phyloP scores from a whole-genome alignment of 2,888 invertebrate species.

The Troides aeacus region DNA sequence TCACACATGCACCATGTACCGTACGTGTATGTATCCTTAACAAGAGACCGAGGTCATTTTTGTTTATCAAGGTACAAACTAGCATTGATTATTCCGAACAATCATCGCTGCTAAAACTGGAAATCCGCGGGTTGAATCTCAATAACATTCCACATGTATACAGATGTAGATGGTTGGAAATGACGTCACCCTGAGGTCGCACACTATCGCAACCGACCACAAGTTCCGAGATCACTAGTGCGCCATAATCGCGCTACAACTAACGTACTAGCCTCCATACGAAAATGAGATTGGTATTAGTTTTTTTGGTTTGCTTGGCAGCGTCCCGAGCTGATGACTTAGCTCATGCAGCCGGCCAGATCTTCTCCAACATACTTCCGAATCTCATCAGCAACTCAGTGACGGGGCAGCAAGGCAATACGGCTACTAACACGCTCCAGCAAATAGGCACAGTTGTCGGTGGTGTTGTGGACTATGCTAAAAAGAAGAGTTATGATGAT shows the following conservation, averaged over 20 bases:
- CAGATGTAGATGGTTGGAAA: slow-evolving; percentile 44
- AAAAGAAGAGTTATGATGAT: slow-evolving; percentile 74
- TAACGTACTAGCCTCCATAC: slow-evolving; percentile 51
- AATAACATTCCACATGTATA: slow-evolving; percentile 59
- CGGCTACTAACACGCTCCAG: slow-evolving; percentile 63
- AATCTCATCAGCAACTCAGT: slow-evolving; percentile 64
- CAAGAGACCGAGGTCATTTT: slow-evolving; percentile 49
- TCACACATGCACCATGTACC: slow-evolving; percentile 3
- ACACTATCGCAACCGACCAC: slow-evolving; percentile 53
- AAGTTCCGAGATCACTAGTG: slow-evolving; percentile 70
- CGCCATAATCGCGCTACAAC: slow-evolving; percentile 61
- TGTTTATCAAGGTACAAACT: slow-evolving; percentile 43
- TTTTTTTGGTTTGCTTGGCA: slow-evolving; percentile 54
- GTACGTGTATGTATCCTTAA: slow-evolving; percentile 17
- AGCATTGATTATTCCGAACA: slow-evolving; percentile 42
- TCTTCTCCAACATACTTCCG: slow-evolving; percentile 70
- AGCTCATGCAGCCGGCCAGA: slow-evolving; percentile 68
- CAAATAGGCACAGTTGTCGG: slow-evolving; percentile 74
- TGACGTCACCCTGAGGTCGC: slow-evolving; percentile 76
- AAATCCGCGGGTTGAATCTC: slow-evolving; percentile 59
- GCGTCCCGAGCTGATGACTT: slow-evolving; percentile 62
- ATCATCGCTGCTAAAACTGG: slow-evolving; percentile 61
- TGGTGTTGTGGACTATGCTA: slow-evolving; percentile 72
- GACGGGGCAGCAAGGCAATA: slow-evolving; percentile 65
- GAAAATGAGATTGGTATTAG: slow-evolving; percentile 61